Evolutionary conservation across 2,888 invertebrate genomes (phyloP), one percentile per base, ranked within the genome.

Genomic region (Sisyra terminalis): DNA sequence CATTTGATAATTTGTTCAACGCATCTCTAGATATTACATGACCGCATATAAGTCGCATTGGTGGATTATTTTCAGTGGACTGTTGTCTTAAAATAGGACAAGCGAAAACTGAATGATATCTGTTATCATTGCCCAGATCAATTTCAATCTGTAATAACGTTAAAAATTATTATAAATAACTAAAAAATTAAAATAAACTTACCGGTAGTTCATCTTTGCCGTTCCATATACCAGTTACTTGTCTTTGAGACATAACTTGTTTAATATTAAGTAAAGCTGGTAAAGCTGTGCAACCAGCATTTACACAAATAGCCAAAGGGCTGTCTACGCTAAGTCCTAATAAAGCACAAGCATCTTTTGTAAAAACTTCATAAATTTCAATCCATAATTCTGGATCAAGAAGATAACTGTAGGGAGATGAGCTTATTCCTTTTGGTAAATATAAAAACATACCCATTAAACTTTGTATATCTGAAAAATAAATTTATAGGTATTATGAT

Each of bases 21-120:
- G 98, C 98, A 67, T 99, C 98, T 50, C 86, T 73, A 3, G 94
- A 94, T 55, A 98, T 97, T 46, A 97, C 96, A 67, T 98, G 98
- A 3, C 98, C 98, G 64, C 98, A 98, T 2, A 88, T 78, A 47
- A 98, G 71, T 49, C 92, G 74, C 84, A 98, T 94, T 11, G 98
- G 97, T 44, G 98, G 98, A 71, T 98, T 98, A 51, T 75, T 75
- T 51, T 93, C 92, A 1, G 90, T 87, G 36, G 90, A 89, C 61
- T 97, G 97, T 59, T 96, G 96, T 43, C 96, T 76, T 46, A 98
- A 71, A 55, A 98, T 98, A 7, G 98, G 98, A 61, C 98, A 99
- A 15, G 97, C 94, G 67, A 98, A 98, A 57, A 96, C 87, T 5
- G 96, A 97, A 67, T 98, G 98, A 61, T 90, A 94, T 50, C 88